Evolutionary conservation across 2,888 invertebrate genomes (phyloP), one percentile per base, ranked within the genome.

Genomic region (Daptonema setosum): DNA sequence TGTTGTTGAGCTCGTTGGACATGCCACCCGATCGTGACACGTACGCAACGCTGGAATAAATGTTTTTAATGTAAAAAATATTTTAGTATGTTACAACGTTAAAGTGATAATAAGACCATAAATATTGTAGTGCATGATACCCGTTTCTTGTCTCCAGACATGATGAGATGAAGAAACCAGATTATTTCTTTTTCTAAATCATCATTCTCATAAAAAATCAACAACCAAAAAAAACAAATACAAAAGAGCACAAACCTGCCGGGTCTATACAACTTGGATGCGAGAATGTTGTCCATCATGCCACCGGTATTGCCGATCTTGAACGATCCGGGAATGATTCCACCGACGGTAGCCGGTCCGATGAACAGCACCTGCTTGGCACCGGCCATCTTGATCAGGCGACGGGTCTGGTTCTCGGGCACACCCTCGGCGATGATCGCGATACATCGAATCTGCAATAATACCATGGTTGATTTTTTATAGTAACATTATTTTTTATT

Each of bases 401-500:
- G 87, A 61, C 97, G 77, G 0, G 97, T 99, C 80, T 90, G 83
- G 71, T 97, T 97, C 73, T 97, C 97, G 0, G 97, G 97, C 60
- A 97, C 97, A 43, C 97, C 97, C 71, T 99, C 97, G 0, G 97
- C 97, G 64, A 99, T 97, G 66, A 97, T 95, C 20, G 95, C 93
- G 53, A 99, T 85, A 0, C 87, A 86, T 68, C 87, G 81, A 63
- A 95, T 87, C 76, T 91, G 66, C 3, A 53, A 45, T 26, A 20
- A 22, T 56, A 14, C 8, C 17, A 43, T 41, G 11, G 20, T 41
- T 41, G 11, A 41, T 41, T 41, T 41, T 41, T 41, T 41, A 14
- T 41, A 11, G 11, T 41, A 11, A 41, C 20, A 14, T 41, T 41
- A 14, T 14, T 11, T 14, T 41, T 11, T 41, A 41, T 41, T 41